Conservation (phyloP, 2,888 invertebrate genomes). For the Labia minor region DNA sequence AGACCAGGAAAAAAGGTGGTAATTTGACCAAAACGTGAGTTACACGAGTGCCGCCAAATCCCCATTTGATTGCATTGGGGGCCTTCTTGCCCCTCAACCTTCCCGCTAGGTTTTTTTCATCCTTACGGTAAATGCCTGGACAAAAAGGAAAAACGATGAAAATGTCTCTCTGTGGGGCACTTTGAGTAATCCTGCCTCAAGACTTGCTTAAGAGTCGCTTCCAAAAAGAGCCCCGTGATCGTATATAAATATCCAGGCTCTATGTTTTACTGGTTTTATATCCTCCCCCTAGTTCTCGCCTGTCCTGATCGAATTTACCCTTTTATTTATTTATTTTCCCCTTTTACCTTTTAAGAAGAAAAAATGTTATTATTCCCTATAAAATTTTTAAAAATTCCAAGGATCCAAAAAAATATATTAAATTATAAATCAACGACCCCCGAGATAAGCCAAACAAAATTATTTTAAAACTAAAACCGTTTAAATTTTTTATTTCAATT, state of each 20-base stretch:
- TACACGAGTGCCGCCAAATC: neutral
- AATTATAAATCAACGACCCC: too few relatives aligned
- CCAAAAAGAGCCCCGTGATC: constrained; percentile 18
- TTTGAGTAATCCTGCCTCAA: neutral
- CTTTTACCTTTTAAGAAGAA: too few relatives aligned
- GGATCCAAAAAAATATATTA: too few relatives aligned
- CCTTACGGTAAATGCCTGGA: neutral
- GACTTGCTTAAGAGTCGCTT: constrained; percentile 5
- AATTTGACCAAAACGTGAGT: constrained; percentile 13
- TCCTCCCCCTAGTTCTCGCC: neutral
- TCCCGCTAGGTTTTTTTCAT: neutral
- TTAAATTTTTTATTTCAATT: too few relatives aligned
- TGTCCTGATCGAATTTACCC: neutral
- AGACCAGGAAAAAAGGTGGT: neutral
- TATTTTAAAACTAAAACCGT: too few relatives aligned
- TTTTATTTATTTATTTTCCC: neutral
- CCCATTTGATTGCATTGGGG: constrained; percentile 1
- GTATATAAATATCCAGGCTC: neutral
- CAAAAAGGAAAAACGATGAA: neutral
- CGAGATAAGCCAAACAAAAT: too few relatives aligned
- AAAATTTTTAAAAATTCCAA: too few relatives aligned
- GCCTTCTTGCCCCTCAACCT: neutral
- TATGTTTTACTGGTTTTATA: neutral
- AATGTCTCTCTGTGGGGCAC: constrained; percentile 1
- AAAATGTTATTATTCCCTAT: too few relatives aligned